Evolutionary conservation across 2,888 invertebrate genomes (phyloP).

Genomic region (Cheilosia soror): DNA sequence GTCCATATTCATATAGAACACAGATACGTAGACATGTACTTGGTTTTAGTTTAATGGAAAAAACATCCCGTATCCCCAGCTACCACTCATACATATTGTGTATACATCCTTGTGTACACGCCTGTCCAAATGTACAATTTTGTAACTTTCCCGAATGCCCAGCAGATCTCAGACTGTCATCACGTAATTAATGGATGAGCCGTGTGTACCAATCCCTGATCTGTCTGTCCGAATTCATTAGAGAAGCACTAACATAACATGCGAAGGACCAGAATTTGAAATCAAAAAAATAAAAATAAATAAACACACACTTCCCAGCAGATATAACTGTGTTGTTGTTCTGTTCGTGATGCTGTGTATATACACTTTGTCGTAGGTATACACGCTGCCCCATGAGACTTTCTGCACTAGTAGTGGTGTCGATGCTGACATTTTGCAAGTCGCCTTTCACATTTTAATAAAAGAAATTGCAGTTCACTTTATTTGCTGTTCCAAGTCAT

Average conservation of each 20-base stretch:
- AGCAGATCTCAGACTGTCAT: slow-evolving; percentile 75
- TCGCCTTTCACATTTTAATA: slow-evolving; percentile 37
- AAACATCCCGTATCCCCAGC: neutral
- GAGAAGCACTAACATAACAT: slow-evolving; percentile 70
- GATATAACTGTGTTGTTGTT: slow-evolving; percentile 9
- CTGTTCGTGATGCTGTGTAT: neutral
- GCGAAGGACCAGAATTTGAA: slow-evolving; percentile 61
- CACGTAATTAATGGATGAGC: slow-evolving; percentile 77
- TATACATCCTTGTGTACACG: neutral
- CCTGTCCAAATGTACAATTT: slow-evolving; percentile 38
- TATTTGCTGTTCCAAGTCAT: slow-evolving; percentile 10
- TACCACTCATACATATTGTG: neutral
- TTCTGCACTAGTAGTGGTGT: neutral
- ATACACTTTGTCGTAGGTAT: slow-evolving; percentile 9
- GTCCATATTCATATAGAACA: too few species aligned
- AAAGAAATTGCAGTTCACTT: slow-evolving; percentile 23
- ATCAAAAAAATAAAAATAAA: slow-evolving; percentile 24
- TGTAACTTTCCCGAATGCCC: slow-evolving; percentile 70
- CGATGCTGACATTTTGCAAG: slow-evolving; percentile 15
- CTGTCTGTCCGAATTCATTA: slow-evolving; percentile 75
- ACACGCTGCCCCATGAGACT: slow-evolving; percentile 15
- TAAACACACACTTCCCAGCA: slow-evolving; percentile 6
- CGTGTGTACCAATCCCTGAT: slow-evolving; percentile 73
- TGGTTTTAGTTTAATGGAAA: neutral
- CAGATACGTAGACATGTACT: too few species aligned